Evolutionary conservation across 2,113 vertebrate species (phyloP).

Genomic region (Oryzias javanicus): DNA sequence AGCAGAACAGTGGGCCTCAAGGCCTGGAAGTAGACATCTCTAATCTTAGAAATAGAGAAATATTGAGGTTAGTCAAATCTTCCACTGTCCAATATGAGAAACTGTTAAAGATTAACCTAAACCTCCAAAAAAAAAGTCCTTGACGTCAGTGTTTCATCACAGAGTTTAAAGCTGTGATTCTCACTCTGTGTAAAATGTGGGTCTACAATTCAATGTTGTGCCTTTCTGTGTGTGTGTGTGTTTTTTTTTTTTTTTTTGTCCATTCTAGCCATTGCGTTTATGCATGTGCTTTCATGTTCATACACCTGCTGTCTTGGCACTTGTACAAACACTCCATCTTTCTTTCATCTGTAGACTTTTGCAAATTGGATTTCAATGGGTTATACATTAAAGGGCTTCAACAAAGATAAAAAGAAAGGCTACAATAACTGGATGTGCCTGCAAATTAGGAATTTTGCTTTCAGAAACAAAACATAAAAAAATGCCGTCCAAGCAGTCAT

Average conservation of each 20-base stretch:
- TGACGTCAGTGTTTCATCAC: neutral
- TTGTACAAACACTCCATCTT: slow-evolving; percentile 13
- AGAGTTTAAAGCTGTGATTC: slow-evolving; percentile 7
- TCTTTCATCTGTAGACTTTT: slow-evolving; percentile 36
- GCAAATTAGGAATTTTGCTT: slow-evolving; percentile 27
- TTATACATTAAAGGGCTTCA: slow-evolving; percentile 7
- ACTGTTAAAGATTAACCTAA: too few relatives aligned
- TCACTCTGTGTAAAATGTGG: neutral
- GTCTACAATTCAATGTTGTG: neutral
- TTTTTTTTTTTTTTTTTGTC: slow-evolving; percentile 7
- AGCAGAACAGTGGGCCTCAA: too few relatives aligned
- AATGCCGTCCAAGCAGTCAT: slow-evolving; percentile 13
- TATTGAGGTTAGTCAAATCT: too few relatives aligned
- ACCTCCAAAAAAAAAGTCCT: too few relatives aligned
- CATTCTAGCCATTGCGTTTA: slow-evolving; percentile 22
- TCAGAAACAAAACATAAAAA: slow-evolving; percentile 6
- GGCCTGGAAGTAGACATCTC: too few relatives aligned
- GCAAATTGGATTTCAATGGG: slow-evolving; percentile 8
- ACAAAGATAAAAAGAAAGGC: slow-evolving; percentile 13
- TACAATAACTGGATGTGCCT: slow-evolving; percentile 14
- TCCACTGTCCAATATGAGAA: too few relatives aligned
- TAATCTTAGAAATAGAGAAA: too few relatives aligned
- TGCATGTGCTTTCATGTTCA: slow-evolving; percentile 27
- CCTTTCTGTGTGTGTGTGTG: too few relatives aligned
- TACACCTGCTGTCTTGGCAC: slow-evolving; percentile 28